Percentiles rank a stretch among this genome's conserved stretches.
phyloP scores from a whole-genome alignment of 92 coral and sea anemone species.

The Epizoanthus rinbou region DNA sequence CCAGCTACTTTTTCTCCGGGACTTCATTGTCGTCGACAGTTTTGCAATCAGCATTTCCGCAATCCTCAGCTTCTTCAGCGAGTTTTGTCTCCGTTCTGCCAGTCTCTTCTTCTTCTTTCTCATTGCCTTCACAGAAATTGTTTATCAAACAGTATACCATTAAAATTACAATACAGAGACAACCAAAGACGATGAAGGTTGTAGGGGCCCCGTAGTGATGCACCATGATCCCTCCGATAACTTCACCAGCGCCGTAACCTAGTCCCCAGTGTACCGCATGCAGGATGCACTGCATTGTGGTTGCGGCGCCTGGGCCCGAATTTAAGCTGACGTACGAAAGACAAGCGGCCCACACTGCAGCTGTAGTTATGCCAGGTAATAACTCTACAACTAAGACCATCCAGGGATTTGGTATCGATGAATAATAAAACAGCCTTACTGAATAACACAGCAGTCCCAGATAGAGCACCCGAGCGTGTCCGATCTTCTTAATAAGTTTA shows the following conservation, averaged over 20 bases:
- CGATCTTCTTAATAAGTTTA: conserved; percentile 87
- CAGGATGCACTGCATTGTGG: conserved; percentile 99
- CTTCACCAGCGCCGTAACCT: conserved; percentile 99
- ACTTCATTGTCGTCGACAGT: conserved; percentile 37
- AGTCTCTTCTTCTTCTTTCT: conserved; percentile 45
- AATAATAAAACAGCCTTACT: conserved; percentile 86
- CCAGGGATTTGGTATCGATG: conserved; percentile 95
- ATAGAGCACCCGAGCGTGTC: conserved; percentile 96
- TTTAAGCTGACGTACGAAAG: conserved; percentile 95
- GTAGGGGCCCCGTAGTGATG: conserved; percentile 96
- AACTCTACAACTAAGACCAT: conserved; percentile 93
- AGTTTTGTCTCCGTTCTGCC: conserved; percentile 58
- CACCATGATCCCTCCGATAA: conserved; percentile 96
- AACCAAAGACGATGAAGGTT: conserved; percentile 91
- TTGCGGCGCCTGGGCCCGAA: conserved; percentile 99
- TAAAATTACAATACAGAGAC: conserved; percentile 76
- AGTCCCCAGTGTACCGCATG: conserved; percentile 99
- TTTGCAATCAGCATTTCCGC: conserved; percentile 44
- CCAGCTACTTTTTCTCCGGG: background rate
- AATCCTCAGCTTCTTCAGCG: conserved; percentile 47
- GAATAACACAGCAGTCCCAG: conserved; percentile 93
- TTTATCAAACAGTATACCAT: conserved; percentile 85
- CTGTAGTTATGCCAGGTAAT: conserved; percentile 98
- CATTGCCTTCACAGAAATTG: conserved; percentile 71
- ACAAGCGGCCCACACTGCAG: conserved; percentile 99